Evolutionary conservation across 2,113 vertebrate species (phyloP).

Genomic region (Colistium nudipinnis): DNA sequence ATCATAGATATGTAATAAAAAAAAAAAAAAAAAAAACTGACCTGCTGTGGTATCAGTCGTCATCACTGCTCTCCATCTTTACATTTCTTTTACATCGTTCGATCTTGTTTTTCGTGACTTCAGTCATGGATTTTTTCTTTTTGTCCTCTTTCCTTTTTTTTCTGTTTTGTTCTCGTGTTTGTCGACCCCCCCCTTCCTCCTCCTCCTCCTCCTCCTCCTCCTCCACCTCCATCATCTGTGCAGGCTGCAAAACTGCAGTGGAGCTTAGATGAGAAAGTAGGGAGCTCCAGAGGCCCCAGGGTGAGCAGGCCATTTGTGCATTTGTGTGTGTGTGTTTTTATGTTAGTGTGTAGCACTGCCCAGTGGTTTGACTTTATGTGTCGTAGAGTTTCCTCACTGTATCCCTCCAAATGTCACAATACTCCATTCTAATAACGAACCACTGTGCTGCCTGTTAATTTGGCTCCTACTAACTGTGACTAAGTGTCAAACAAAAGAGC

Average conservation of each 20-base stretch:
- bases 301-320: constrained; percentile 75
- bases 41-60: background rate
- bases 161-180: constrained; percentile 52
- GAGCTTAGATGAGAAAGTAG: constrained; percentile 85
- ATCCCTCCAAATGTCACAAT: constrained; percentile 16
- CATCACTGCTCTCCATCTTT: constrained; percentile 44
- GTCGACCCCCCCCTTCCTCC: constrained; percentile 6
- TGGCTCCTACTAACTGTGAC: constrained; percentile 51
- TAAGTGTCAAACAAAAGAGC: constrained; percentile 34
- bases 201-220: constrained; percentile 6
- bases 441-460: constrained; percentile 35
- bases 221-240: constrained; percentile 70
- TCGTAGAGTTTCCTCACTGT: constrained; percentile 30
- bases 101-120: constrained; percentile 54
- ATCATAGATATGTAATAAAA: too few species aligned
- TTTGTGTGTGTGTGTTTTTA: constrained; percentile 54
- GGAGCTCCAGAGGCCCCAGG: constrained; percentile 78
- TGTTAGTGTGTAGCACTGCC: constrained; percentile 48
- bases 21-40: background rate
- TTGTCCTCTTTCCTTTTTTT: constrained; percentile 52
- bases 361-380: constrained; percentile 57
- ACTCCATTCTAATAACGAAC: constrained; percentile 44
- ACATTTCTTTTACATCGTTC: constrained; percentile 49
- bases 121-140: constrained; percentile 65
- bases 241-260: constrained; percentile 84